Evolutionary conservation across 2,888 invertebrate genomes (phyloP), one percentile per base, ranked within the genome.

Genomic region (Cecidostiba fungosa): DNA sequence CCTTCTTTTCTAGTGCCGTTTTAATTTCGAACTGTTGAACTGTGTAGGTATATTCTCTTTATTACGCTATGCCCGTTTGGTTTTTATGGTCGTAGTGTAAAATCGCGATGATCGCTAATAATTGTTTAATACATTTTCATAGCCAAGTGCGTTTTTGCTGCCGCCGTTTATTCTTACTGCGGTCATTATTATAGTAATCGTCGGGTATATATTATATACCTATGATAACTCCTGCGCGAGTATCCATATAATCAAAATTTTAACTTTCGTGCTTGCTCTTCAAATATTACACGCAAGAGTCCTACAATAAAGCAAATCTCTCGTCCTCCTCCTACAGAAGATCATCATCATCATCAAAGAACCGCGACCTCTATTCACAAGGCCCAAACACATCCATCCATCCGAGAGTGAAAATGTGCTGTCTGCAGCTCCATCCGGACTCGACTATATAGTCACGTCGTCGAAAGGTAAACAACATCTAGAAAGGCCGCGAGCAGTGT

Each of bases 401-500:
- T 23, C 23, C 12, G 29, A 66, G 66, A 66, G 66, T 66, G 66
- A 66, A 66, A 66, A 66, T 66, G 62, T 10, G 19, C 19, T 19
- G 62, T 62, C 26, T 62, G 23, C 62, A 62, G 62, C 2, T 19
- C 23, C 62, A 62, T 23, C 23, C 62, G 12, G 62, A 62, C 62
- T 26, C 8, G n/a, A 23, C n/a, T 62, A 5, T 77, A 5, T 77
- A 32, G 23, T 36, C 5, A 19, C 59, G n/a, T 47, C 50, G 74
- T 47, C 32, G 26, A 77, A 62, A 77, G 77, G 77, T 77, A 77
- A 77, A 77, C 59, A 76, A 32, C 76, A 16, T 32, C 54, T 10
- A 29, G 29, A 19, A 54, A 59, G 77, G 10, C 66, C 29, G 66
- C 66, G 29, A 26, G 66, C 14, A 3, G 66, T 66, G 29, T 29